Evolutionary conservation across 2,888 invertebrate genomes (phyloP).

Genomic region (Capitulum mitella): DNA sequence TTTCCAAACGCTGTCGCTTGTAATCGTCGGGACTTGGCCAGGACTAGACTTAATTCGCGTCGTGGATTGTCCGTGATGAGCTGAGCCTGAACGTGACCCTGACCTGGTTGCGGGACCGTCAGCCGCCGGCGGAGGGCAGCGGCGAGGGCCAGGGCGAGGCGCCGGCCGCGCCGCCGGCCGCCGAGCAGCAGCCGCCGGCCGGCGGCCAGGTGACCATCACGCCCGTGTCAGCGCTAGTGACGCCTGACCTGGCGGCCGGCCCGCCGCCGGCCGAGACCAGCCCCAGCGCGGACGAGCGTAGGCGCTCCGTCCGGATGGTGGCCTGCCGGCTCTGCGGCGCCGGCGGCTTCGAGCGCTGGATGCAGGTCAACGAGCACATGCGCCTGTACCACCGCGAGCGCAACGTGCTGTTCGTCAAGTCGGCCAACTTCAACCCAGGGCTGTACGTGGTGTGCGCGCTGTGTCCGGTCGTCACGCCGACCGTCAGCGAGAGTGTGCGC

Average conservation of each 20-base stretch:
- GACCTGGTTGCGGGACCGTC: too few relatives aligned
- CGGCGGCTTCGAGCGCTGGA: background rate
- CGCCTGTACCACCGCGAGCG: background rate
- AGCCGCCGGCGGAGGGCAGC: too few relatives aligned
- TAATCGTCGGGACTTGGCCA: too few relatives aligned
- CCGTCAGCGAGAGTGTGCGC: background rate
- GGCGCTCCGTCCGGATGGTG: background rate
- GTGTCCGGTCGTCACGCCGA: background rate
- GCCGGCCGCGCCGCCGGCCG: background rate
- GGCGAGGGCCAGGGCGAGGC: background rate
- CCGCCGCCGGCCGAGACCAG: background rate
- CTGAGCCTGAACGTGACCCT: too few relatives aligned
- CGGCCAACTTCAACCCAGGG: background rate
- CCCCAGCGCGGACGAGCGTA: background rate
- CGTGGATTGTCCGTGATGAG: too few relatives aligned
- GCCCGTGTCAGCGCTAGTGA: too few relatives aligned
- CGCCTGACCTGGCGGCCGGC: background rate
- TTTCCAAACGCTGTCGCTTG: too few relatives aligned
- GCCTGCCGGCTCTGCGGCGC: background rate
- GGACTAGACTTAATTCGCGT: too few relatives aligned
- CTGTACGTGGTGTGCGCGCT: background rate
- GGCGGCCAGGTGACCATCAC: background rate
- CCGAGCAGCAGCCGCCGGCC: too few relatives aligned
- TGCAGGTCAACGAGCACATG: background rate
- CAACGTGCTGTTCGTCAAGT: background rate